Percentiles rank a stretch among this genome's conserved stretches.
phyloP scores from a whole-genome alignment of 1,140 invertebrate genomes.

The Pentalonia nigronervosa region DNA sequence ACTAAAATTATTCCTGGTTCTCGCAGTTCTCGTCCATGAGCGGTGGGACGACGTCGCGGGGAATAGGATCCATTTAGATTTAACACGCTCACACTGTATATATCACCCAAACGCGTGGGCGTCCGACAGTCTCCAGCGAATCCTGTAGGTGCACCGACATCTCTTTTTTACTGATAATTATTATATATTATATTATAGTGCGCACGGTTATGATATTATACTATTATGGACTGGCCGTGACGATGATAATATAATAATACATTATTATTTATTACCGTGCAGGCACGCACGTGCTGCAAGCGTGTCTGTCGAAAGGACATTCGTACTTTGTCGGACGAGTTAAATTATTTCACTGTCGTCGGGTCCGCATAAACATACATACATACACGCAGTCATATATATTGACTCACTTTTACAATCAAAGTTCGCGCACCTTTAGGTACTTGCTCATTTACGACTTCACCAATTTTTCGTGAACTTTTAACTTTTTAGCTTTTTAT shows the following conservation, averaged over 20 bases:
- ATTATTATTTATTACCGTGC: background rate
- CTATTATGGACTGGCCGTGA: background rate
- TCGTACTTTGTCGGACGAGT: background rate
- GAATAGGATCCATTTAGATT: too few species aligned
- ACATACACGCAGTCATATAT: background rate
- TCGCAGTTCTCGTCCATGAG: too few species aligned
- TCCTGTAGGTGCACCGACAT: too few species aligned
- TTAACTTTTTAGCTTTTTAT: background rate
- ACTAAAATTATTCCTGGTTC: too few species aligned
- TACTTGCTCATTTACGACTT: background rate
- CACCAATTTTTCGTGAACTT: background rate
- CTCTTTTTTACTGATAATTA: too few species aligned
- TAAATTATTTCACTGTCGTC: background rate
- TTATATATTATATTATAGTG: background rate
- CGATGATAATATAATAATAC: background rate
- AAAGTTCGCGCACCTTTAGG: background rate
- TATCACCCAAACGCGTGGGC: too few species aligned
- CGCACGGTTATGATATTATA: background rate
- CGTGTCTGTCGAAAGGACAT: background rate
- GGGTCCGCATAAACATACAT: background rate
- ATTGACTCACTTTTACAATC: background rate
- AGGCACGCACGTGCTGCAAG: background rate
- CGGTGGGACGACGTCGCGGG: too few species aligned
- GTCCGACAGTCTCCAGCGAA: too few species aligned
- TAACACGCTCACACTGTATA: too few species aligned